A percentile compares a stretch with the other conserved stretches of the same genome.
Conservation (phyloP, 2,113 vertebrate species). For the Plestiodon gilberti region DNA sequence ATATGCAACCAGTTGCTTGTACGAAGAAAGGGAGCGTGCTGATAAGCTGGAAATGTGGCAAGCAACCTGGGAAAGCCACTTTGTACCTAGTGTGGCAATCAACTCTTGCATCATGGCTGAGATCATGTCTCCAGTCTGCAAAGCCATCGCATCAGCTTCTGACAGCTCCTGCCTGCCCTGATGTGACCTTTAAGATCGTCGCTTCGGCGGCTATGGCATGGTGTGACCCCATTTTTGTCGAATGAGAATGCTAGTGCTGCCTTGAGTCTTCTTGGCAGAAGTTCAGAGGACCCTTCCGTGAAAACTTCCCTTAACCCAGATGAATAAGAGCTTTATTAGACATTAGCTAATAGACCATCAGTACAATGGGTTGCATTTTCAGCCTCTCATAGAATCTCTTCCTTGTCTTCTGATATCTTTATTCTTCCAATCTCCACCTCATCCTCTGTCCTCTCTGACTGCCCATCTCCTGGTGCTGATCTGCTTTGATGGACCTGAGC, state of each 20-base stretch:
- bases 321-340: slow-evolving; percentile 13
- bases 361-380: slow-evolving; percentile 9
- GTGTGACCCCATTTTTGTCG: neutral
- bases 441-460: neutral
- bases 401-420: slow-evolving; percentile 11
- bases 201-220: neutral
- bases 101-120: neutral
- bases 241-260: neutral
- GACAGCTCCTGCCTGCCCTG: neutral
- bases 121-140: neutral
- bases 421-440: neutral
- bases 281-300: slow-evolving; percentile 13
- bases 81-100: neutral
- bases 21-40: neutral
- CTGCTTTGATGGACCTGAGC: neutral
- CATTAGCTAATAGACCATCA: neutral
- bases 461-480: neutral
- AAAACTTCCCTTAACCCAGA: slow-evolving; percentile 11
- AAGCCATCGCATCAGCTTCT: neutral
- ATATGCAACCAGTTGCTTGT: neutral
- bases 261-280: slow-evolving; percentile 1
- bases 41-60: neutral
- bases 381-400: neutral
- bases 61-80: neutral
- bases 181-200: neutral